Conservation (phyloP, 2,888 invertebrate genomes). For the Liopterus haemorrhoidalis region DNA sequence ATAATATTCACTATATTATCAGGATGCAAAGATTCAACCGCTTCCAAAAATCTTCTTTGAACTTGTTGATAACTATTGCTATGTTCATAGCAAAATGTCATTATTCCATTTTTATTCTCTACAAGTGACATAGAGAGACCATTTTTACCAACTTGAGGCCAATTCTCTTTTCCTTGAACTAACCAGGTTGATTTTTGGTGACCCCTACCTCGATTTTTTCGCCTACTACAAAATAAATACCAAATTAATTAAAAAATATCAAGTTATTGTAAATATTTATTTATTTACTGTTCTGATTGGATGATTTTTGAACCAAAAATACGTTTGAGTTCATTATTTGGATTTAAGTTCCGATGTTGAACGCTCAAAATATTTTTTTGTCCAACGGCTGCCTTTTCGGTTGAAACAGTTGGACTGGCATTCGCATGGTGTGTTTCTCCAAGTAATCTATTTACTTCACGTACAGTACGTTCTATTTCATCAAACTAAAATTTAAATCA, state of each 20-base stretch:
- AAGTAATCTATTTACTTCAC: constrained; percentile 61
- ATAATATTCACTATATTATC: constrained; percentile 71
- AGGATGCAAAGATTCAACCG: constrained; percentile 72
- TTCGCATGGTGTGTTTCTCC: constrained; percentile 49
- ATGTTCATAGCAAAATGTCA: constrained; percentile 71
- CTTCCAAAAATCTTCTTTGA: constrained; percentile 68
- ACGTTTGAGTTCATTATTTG: constrained; percentile 72
- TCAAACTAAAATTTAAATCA: constrained; percentile 52
- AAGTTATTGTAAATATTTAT: not conserved
- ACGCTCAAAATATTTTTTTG: constrained; percentile 54
- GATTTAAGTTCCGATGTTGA: constrained; percentile 67
- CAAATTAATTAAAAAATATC: not conserved
- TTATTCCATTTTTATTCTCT: constrained; percentile 49
- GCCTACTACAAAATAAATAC: constrained; percentile 45
- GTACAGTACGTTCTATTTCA: constrained; percentile 61
- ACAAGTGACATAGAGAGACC: constrained; percentile 67
- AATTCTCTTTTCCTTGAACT: constrained; percentile 63
- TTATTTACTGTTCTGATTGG: constrained; percentile 53
- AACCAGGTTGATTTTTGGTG: constrained; percentile 61
- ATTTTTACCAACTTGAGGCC: constrained; percentile 65
- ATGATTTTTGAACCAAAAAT: constrained; percentile 77
- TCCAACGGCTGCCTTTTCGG: constrained; percentile 36
- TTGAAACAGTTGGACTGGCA: constrained; percentile 29
- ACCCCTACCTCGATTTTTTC: constrained; percentile 53
- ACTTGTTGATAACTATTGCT: constrained; percentile 65